Evolutionary conservation across 2,888 invertebrate genomes (phyloP), one percentile per base, ranked within the genome.

Genomic region (Amphimallon solstitiale): DNA sequence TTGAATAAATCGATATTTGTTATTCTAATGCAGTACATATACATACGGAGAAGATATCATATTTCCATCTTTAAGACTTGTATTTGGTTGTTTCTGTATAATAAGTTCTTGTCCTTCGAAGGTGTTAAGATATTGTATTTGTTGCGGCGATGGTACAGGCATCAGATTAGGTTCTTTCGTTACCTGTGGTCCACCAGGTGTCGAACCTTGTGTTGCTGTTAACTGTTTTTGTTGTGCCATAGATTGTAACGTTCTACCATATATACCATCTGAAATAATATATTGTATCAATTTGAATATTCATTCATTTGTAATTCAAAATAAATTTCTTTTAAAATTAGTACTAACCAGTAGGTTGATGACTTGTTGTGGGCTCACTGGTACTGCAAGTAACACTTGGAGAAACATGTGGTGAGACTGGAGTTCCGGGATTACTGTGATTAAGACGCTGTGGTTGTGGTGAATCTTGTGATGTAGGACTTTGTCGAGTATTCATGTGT

Each of bases 71-170:
- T 92, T 92, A 69, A 93, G 84, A 82, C 94, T 94, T 40, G 94
- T 93, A 81, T 97, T 97, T 52, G 95, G 93, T 84, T 97, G 96
- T 82, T 96, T 96, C 81, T 96, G 96, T 84, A 97, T 97, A 75
- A 95, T 96, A 79, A 97, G 85, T 84, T 97, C 97, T 87, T 97
- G 96, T 70, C 95, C 95, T 87, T 97, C 96, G 82, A 97, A 96
- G 75, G 95, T 92, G 86, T 94, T 95, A 79, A 96, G 89, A 86
- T 96, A 97, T 75, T 94, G 95, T 80, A 97, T 95, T 87, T 95
- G 96, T 84, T 96, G 95, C 65, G 97, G 97, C 71, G 96, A 96
- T 72, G 97, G 96, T 76, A 97, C 96, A 70, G 96, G 96, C 92
- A 96, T 94, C 79, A 96, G 86, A 83, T 95, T 95, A 61, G 94